Conservation (phyloP, 2,888 invertebrate genomes). For the Acutogordius australiensis region DNA sequence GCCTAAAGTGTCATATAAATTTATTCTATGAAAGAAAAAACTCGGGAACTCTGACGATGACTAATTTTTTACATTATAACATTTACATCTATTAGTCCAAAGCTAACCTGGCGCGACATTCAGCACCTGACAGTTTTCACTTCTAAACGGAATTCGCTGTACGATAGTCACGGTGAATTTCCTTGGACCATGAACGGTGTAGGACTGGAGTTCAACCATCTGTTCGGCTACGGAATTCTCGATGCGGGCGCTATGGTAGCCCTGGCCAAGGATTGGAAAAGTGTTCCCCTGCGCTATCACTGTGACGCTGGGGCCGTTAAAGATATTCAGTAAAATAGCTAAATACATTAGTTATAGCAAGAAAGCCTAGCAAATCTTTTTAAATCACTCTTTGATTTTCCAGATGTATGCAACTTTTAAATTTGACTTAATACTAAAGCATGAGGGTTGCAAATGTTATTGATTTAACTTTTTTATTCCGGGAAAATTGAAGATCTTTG, state of each 20-base stretch:
- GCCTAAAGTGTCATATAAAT: too few species aligned
- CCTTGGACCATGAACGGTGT: conserved; percentile 93
- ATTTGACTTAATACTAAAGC: too few species aligned
- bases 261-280: conserved; percentile 67
- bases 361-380: too few species aligned
- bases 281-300: conserved; percentile 80
- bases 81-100: conserved; percentile 36
- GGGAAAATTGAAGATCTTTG: too few species aligned
- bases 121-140: conserved; percentile 90
- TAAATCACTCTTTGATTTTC: too few species aligned
- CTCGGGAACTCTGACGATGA: too few species aligned
- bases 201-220: conserved; percentile 85
- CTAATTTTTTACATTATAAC: too few species aligned
- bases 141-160: conserved; percentile 81
- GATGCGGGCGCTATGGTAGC: conserved; percentile 98
- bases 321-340: neutral
- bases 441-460: too few species aligned
- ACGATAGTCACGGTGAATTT: conserved; percentile 52
- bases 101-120: conserved; percentile 78
- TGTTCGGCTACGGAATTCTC: conserved; percentile 87
- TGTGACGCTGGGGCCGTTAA: conserved; percentile 64
- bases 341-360: too few species aligned
- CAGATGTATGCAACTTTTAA: too few species aligned
- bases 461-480: too few species aligned
- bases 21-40: too few species aligned